A percentile compares a stretch with the other conserved stretches of the same genome.
These are phyloP conservation scores for Eubasilissa regina DNA, from an alignment of 1,140 invertebrate genomes.

Conservation along the genomic window DNA sequence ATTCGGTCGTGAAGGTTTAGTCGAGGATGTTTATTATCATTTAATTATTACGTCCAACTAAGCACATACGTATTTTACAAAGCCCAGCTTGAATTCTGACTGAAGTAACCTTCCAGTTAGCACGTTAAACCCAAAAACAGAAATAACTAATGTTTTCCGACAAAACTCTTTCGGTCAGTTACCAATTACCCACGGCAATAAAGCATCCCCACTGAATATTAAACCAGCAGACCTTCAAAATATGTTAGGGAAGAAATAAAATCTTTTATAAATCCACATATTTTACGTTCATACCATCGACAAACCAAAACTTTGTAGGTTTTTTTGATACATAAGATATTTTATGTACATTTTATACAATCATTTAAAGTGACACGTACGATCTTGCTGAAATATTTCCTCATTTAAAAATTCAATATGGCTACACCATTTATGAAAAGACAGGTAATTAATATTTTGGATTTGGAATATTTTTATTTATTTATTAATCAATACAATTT, in stretches of 20 bases:
- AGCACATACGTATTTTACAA: slow-evolving; percentile 25
- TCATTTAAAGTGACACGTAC: too few species aligned
- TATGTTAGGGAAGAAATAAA: not conserved
- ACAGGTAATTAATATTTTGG: too few species aligned
- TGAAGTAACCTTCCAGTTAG: slow-evolving; percentile 12
- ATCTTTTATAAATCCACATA: not conserved
- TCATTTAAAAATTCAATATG: too few species aligned
- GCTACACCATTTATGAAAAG: too few species aligned
- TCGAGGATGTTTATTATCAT: slow-evolving; percentile 17
- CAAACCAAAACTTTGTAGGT: too few species aligned
- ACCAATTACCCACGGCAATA: not conserved
- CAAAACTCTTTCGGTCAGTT: slow-evolving; percentile 14
- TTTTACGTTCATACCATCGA: too few species aligned
- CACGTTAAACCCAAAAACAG: slow-evolving; percentile 4
- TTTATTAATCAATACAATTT: too few species aligned
- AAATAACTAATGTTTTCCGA: not conserved
- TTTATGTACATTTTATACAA: too few species aligned
- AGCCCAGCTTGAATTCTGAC: slow-evolving; percentile 8
- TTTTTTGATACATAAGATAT: too few species aligned
- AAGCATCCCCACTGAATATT: slow-evolving; percentile 19
- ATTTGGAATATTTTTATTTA: too few species aligned
- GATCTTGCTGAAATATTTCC: too few species aligned
- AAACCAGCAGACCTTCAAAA: not conserved
- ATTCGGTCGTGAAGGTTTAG: not conserved
- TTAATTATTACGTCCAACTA: slow-evolving; percentile 20